Conservation (phyloP, 2,113 vertebrate species). For the Mola mola region DNA sequence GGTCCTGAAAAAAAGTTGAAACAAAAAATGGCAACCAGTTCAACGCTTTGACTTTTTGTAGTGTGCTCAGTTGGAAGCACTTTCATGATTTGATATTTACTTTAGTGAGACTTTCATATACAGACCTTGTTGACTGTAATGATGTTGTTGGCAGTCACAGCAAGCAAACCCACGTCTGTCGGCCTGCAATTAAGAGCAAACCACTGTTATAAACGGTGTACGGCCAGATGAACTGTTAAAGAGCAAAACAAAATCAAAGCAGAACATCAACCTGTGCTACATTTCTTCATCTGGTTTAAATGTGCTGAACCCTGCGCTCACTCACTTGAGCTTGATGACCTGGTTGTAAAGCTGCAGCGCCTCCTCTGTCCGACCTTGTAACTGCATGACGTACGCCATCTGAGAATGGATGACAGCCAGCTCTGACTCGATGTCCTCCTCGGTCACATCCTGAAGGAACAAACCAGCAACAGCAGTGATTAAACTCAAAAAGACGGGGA, state of each 20-base stretch:
- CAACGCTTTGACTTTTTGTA: no score
- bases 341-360: slow-evolving; percentile 98
- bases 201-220: not conserved
- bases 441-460: slow-evolving; percentile 88
- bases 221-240: no score
- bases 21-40: no score
- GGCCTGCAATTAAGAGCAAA: slow-evolving; percentile 82
- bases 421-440: slow-evolving; percentile 94
- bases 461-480: no score
- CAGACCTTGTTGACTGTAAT: slow-evolving; percentile 98
- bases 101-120: no score
- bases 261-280: no score
- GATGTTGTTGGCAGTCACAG: slow-evolving; percentile 99
- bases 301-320: not conserved
- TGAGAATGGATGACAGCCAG: slow-evolving; percentile 97
- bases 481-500: no score
- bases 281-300: not conserved
- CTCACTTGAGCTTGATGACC: slow-evolving; percentile 98
- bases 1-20: no score
- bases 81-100: no score
- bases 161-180: slow-evolving; percentile 94
- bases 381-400: slow-evolving; percentile 96
- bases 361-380: slow-evolving; percentile 91
- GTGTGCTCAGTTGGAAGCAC: no score
- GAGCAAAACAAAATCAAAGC: no score